phyloP scores from a whole-genome alignment of 1,140 invertebrate species.

The Caerostris darwini region DNA sequence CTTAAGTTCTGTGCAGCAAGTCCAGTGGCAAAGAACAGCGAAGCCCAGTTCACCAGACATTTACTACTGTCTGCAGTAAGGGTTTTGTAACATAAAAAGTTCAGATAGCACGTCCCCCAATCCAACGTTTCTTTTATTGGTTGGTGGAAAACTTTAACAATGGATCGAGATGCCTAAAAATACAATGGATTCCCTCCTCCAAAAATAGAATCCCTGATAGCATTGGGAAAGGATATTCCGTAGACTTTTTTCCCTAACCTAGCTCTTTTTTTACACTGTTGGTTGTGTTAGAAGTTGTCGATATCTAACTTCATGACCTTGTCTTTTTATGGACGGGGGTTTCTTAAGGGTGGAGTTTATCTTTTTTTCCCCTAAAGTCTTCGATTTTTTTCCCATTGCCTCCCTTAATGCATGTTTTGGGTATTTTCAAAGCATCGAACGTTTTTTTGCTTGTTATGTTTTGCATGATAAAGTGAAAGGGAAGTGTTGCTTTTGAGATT shows the following conservation, averaged over 20 bases:
- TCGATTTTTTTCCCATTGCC: no score
- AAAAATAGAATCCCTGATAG: no score
- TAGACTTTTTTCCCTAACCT: not conserved
- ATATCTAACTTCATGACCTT: no score
- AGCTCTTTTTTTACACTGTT: not conserved
- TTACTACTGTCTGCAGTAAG: constrained; percentile 21
- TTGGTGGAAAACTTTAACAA: no score
- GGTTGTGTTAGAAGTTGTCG: not conserved
- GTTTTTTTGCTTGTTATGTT: not conserved
- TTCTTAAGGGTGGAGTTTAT: not conserved
- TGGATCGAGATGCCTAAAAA: no score
- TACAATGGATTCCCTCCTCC: no score
- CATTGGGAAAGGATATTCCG: no score
- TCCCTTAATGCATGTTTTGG: no score
- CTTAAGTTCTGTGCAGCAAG: not conserved
- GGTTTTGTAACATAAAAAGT: not conserved
- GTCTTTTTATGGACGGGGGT: no score
- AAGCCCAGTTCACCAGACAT: not conserved
- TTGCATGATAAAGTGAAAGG: constrained; percentile 42
- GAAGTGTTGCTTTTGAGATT: no score
- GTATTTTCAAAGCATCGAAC: constrained; percentile 11
- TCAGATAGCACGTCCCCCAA: not conserved
- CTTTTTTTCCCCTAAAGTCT: not conserved
- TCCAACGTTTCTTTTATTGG: no score
- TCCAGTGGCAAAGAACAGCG: constrained; percentile 3